Conservation (phyloP, 2,113 vertebrate species). For the Cairina moschata region DNA sequence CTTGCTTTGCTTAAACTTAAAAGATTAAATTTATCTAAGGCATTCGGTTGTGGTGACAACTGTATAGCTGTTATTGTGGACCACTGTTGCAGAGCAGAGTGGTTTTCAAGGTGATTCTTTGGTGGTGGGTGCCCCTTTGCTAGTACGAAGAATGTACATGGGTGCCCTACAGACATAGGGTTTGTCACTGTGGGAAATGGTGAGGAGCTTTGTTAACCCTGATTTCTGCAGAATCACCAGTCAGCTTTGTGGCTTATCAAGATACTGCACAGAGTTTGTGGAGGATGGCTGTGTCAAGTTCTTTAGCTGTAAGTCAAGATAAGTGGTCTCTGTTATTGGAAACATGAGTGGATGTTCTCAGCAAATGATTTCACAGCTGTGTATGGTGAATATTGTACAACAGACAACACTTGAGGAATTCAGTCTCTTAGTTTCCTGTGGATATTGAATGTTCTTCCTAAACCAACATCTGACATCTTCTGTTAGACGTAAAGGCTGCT, state of each 20-base stretch:
- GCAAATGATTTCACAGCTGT: background rate
- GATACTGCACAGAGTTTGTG: background rate
- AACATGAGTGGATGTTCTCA: background rate
- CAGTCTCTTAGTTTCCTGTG: background rate
- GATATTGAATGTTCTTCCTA: background rate
- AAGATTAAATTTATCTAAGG: background rate
- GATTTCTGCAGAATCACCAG: rapidly evolving
- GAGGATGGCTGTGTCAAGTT: background rate
- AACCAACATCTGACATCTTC: background rate
- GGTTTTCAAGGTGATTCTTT: background rate
- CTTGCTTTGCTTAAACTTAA: background rate
- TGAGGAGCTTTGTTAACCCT: background rate
- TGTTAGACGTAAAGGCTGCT: background rate
- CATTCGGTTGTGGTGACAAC: background rate
- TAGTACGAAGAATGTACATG: background rate
- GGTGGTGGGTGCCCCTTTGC: background rate
- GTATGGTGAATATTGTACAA: background rate
- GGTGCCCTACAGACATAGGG: background rate
- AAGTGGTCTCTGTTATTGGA: background rate
- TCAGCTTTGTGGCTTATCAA: background rate
- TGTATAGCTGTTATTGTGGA: background rate
- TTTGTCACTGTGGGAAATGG: background rate
- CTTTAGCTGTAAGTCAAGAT: background rate
- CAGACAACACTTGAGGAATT: background rate
- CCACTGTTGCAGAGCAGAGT: background rate